phyloP scores from a whole-genome alignment of 2,797 vertebrate genomes.

The Ptychadena robeensis region DNA sequence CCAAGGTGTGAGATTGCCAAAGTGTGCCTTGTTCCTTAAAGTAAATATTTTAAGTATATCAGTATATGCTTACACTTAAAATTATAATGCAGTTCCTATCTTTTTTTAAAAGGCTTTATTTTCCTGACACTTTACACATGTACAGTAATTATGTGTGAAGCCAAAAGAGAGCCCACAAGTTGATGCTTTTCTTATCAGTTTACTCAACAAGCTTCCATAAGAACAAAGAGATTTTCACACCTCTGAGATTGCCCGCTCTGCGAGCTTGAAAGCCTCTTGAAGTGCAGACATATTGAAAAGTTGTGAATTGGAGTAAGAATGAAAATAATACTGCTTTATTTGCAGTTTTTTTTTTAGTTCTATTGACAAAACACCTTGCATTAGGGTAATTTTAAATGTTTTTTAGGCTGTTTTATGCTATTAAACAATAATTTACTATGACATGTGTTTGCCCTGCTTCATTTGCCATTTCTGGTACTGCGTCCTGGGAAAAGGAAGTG shows the following conservation, averaged over 20 bases:
- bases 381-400: no score
- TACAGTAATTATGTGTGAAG: background rate
- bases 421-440: no score
- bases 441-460: no score
- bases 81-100: no score
- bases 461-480: no score
- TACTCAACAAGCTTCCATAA: background rate
- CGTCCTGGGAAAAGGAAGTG: no score
- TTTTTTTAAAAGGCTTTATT: background rate
- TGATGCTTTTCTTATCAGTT: background rate
- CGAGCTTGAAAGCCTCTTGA: background rate
- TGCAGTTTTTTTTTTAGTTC: background rate
- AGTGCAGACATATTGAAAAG: background rate
- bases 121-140: background rate
- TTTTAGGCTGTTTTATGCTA: no score
- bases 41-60: no score
- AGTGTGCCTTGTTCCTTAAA: no score
- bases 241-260: background rate
- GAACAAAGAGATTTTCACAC: conserved; percentile 13
- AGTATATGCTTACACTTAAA: no score
- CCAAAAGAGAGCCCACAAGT: background rate
- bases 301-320: conserved; percentile 18
- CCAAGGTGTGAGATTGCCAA: no score
- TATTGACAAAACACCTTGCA: no score
- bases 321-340: background rate